Base-by-base conservation (phyloP, 2,113 vertebrate genomes). In the Pandion haliaetus region DNA sequence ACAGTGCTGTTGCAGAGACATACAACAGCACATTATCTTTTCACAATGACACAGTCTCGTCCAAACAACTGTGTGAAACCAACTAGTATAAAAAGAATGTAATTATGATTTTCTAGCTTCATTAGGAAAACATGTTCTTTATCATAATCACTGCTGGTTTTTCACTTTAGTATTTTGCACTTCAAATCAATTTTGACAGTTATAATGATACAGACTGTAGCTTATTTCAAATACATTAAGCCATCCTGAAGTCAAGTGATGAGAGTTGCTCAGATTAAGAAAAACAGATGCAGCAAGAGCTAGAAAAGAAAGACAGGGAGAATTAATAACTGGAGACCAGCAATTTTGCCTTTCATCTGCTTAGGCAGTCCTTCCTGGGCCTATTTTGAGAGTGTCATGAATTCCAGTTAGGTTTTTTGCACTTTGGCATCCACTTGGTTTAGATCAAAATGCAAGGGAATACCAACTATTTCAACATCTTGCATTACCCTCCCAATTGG, bases 151-250 rank as follows among this genome's bases (percentile, higher is more conserved):
- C 82, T 24, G n/a, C 71, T 79, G 70, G 0, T 59, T 88, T 95
- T 94, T 84, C 26, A 91, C 55, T 92, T 95, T 9, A 85, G 34
- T 89, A 69, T 94, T 93, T 92, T 89, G 74, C 55, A 55, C 72
- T 80, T 96, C 71, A 69, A 92, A 86, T 76, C 52, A 58, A 29
- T 86, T 88, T 82, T 95, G 93, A 86, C 91, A 96, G 73, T 85
- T 95, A 44, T 18, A 94, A 82, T 61, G 78, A 77, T 20, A 77
- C 57, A 82, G 84, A 63, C 52, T 82, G 59, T 32, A 82, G 65
- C 57, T 79, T 80, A 95, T 73, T 95, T 95, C 93, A 96, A 76
- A 91, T 65, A 55, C 52, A 79, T 87, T 87, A 96, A 93, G 62
- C 52, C 49, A 85, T 63, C 12, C 87, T 42, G 34, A 88, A 95